Base-by-base conservation (phyloP, 2,797 vertebrate species). In the Salarias fasciatus region DNA sequence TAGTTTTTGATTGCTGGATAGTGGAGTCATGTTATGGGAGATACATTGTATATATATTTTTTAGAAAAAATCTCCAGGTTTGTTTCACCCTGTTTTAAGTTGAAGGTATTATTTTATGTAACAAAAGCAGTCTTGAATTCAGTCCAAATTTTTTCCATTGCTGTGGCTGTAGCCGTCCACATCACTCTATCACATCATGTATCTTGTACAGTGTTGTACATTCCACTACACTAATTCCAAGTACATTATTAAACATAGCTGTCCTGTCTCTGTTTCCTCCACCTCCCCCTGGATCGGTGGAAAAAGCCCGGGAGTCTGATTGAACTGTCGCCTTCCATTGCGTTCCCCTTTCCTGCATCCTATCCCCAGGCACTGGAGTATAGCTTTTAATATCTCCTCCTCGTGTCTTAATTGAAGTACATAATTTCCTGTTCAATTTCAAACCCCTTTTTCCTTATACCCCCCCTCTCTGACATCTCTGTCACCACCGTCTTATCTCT, bases 391-490 rank as follows among this genome's bases (percentile, higher is more conserved):
- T 86, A 90, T 91, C 77, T 90, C 78, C 63, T 77, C 78, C 7
- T 41, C 72, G 43, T 76, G 81, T 88, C 87, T 90, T 91, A 92
- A 91, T 91, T 89, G 89, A 88, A 89, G 84, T 86, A 87, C 84
- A 90, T 91, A 77, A 91, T 92, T 92, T 93, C 81, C 86, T 70
- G 79, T 90, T 90, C 79, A 69, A 80, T 91, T 87, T 90, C 69
- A 80, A 68, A 24, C 18, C 18, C 18, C 18, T 18, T 24, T 24
- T 24, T 52, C 63, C 70, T 47, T 53, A 49, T 33, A n/a, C 69
- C 9, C 7, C 28, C 40, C 47, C 50, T 36, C 8, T 41, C 51
- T 35, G 72, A 89, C 86, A 82, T 88, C 87, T 86, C 87, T 88
- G 89, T 89, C 87, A 86, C 73, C 72, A 62, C 67, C 50, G 83